Conservation (phyloP, 2,113 vertebrate genomes). For the Turdus rufiventris region DNA sequence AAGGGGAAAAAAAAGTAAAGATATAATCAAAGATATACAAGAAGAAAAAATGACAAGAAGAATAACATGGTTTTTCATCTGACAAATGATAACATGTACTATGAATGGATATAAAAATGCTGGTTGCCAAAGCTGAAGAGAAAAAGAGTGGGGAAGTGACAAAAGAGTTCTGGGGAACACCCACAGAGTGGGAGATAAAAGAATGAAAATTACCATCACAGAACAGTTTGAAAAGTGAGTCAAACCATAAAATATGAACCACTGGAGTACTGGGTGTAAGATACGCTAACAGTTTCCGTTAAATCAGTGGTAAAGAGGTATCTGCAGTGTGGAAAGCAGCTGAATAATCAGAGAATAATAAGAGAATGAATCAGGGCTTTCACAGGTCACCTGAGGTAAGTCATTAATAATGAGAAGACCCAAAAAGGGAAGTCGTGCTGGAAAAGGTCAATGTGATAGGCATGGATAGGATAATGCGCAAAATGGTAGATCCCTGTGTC, state of each 20-base stretch:
- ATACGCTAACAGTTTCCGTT: neutral
- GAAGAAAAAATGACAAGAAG: neutral
- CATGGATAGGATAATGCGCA: neutral
- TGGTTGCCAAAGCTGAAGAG: neutral
- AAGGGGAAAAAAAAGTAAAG: neutral
- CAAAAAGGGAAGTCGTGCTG: neutral
- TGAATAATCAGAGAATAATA: neutral
- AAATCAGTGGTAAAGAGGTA: neutral
- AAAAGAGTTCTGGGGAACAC: neutral
- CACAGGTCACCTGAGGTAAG: neutral
- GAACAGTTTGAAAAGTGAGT: neutral
- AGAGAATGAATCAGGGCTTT: neutral
- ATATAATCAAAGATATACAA: neutral
- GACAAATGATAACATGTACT: neutral
- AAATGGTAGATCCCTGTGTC: neutral
- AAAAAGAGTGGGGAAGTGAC: neutral
- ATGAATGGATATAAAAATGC: neutral
- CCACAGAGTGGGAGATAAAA: neutral
- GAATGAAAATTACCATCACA: neutral
- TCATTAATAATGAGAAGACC: neutral
- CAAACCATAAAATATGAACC: neutral
- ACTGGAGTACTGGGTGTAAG: neutral
- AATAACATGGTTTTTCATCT: neutral
- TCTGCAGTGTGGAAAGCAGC: neutral
- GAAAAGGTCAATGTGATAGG: neutral